phyloP scores from a whole-genome alignment of 92 coral and sea anemone species.

The Siderastrea siderea region DNA sequence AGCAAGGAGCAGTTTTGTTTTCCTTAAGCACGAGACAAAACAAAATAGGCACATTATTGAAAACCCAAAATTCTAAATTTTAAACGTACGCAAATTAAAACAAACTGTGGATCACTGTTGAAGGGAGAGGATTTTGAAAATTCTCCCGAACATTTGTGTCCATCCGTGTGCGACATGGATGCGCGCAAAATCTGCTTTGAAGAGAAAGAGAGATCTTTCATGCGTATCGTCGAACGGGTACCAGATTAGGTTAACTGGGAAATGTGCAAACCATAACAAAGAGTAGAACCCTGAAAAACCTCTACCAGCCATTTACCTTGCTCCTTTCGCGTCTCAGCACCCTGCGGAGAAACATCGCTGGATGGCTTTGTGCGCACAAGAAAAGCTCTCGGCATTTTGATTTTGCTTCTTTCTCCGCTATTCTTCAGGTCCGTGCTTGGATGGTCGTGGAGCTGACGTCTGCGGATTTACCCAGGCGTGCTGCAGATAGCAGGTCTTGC shows the following conservation, averaged over 20 bases:
- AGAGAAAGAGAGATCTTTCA: conserved; percentile 16
- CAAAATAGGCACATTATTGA: conserved; percentile 38
- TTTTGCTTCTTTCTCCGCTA: not conserved
- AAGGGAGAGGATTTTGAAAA: not conserved
- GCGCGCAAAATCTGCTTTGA: conserved; percentile 8
- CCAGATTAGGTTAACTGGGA: conserved; percentile 16
- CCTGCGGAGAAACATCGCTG: conserved; percentile 57
- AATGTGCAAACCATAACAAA: conserved; percentile 34
- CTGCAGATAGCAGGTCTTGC: conserved; percentile 15
- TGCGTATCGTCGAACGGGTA: conserved; percentile 43
- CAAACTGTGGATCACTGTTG: conserved; percentile 21
- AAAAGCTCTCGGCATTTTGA: conserved; percentile 76
- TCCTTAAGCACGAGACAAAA: conserved; percentile 45
- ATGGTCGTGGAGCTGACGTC: not conserved
- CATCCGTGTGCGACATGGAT: too few species aligned
- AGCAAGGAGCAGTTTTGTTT: conserved; percentile 18
- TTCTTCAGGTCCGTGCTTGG: not conserved
- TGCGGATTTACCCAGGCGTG: conserved; percentile 4
- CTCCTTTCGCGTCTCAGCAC: conserved; percentile 22
- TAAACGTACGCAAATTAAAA: conserved; percentile 4
- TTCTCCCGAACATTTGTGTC: not conserved
- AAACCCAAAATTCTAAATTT: not conserved
- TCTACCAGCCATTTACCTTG: conserved; percentile 55
- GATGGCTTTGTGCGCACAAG: conserved; percentile 72
- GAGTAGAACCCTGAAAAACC: conserved; percentile 32